These are phyloP conservation scores for Onychorhynchus coronatus DNA, from an alignment of 2,113 vertebrate genomes.

Conservation along the genomic window DNA sequence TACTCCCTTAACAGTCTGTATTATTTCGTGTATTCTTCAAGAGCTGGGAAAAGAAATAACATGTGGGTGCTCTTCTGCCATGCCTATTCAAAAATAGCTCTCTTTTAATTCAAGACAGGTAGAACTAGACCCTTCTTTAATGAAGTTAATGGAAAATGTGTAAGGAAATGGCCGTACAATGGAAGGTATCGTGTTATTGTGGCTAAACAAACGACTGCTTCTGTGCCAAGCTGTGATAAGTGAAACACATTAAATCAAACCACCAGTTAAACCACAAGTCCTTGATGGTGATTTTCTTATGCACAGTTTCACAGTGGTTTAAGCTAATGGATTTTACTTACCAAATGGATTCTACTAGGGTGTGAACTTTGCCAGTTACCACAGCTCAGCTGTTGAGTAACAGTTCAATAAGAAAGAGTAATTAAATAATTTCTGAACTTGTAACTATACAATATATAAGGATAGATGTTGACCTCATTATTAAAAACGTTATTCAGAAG, in stretches of 20 bases:
- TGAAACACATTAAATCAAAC: constrained; percentile 38
- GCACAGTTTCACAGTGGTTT: constrained; percentile 15
- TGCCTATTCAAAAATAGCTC: neutral
- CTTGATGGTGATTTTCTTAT: constrained; percentile 19
- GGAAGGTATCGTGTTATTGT: constrained; percentile 13
- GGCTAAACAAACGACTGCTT: neutral
- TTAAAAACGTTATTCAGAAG: neutral
- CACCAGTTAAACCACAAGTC: constrained; percentile 33
- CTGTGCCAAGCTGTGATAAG: constrained; percentile 9
- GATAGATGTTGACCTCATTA: neutral
- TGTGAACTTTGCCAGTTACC: constrained; percentile 1
- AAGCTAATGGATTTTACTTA: constrained; percentile 56
- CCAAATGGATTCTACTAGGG: neutral
- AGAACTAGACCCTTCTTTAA: neutral
- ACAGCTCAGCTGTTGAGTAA: neutral
- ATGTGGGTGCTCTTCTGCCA: neutral
- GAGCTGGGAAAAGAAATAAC: neutral
- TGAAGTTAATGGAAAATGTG: constrained; percentile 27
- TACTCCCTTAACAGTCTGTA: neutral
- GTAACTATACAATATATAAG: neutral
- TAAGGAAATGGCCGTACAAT: neutral
- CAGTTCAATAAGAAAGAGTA: constrained; percentile 9
- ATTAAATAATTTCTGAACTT: constrained; percentile 46
- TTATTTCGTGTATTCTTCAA: neutral
- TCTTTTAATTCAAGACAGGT: neutral